A percentile compares a stretch with the other conserved stretches of the same genome.
Conservation (phyloP, 37 sponge, comb jelly and placozoan genomes). For the Petrosia ficiformis region DNA sequence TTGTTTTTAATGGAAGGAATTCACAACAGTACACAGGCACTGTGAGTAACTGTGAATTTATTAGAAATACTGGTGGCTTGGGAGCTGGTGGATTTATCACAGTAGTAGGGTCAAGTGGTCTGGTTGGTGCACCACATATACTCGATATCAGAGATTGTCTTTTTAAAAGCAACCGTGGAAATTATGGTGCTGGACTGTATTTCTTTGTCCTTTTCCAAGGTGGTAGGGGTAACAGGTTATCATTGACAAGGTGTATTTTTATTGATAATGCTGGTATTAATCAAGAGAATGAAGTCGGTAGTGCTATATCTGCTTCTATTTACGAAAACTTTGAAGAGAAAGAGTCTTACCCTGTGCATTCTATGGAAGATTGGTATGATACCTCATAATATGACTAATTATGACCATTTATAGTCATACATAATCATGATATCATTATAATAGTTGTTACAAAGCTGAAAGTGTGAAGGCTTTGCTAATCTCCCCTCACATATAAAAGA, state of each 20-base stretch:
- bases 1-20: slow-evolving; percentile 11
- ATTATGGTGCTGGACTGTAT: slow-evolving; percentile 29
- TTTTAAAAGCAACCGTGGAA: not conserved
- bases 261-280: not conserved
- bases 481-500: no score
- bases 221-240: not conserved
- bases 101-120: slow-evolving; percentile 5
- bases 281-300: not conserved
- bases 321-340: not conserved
- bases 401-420: no score
- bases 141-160: not conserved
- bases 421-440: no score
- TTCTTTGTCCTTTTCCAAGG: not conserved
- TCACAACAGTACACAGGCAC: not conserved
- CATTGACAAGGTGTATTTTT: not conserved
- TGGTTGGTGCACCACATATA: not conserved
- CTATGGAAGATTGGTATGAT: not conserved
- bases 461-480: no score
- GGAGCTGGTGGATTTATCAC: slow-evolving; percentile 45
- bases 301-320: not conserved
- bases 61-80: slow-evolving; percentile 11
- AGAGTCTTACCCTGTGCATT: not conserved
- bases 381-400: no score
- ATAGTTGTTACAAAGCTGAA: no score
- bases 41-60: slow-evolving; percentile 12